phyloP scores from a whole-genome alignment of 2,888 invertebrate species.

The Phytoseiulus persimilis region DNA sequence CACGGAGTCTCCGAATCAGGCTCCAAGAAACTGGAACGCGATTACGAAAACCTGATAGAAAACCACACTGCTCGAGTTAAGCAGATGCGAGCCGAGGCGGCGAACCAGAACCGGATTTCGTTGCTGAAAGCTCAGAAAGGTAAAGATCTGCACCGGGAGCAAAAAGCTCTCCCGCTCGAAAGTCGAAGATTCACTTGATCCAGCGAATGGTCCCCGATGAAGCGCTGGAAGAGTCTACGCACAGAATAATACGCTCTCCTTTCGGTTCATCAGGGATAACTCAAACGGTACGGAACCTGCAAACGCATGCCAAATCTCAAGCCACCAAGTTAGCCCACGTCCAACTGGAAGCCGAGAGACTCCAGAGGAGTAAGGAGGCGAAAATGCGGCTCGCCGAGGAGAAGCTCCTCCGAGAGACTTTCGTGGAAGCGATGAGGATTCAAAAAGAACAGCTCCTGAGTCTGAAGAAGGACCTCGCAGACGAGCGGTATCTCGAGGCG shows the following conservation, averaged over 20 bases:
- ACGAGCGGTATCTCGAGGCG: conserved; percentile 9
- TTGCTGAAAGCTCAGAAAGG: conserved; percentile 18
- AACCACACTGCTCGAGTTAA: not conserved
- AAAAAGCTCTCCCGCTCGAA: not conserved
- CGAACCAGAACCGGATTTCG: not conserved
- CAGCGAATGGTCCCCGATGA: no score
- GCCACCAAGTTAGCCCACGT: conserved; percentile 5
- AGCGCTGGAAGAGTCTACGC: no score
- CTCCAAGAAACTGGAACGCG: not conserved
- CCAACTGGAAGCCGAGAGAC: conserved; percentile 17
- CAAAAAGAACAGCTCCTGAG: conserved; percentile 23
- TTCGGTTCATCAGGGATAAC: not conserved
- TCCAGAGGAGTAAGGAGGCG: not conserved
- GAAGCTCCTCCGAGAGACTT: conserved; percentile 11
- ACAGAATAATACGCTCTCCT: not conserved
- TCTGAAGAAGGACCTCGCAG: not conserved
- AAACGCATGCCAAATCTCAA: not conserved
- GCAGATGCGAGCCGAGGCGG: not conserved
- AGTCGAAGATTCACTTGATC: no score
- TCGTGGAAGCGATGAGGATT: conserved; percentile 14
- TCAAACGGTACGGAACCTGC: conserved; percentile 13
- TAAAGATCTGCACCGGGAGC: not conserved
- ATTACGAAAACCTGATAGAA: conserved; percentile 10
- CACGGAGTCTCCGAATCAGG: not conserved
- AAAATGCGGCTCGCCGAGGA: not conserved